Evolutionary conservation across 1,140 invertebrate species (phyloP).

Genomic region (Brachionus rubens): DNA sequence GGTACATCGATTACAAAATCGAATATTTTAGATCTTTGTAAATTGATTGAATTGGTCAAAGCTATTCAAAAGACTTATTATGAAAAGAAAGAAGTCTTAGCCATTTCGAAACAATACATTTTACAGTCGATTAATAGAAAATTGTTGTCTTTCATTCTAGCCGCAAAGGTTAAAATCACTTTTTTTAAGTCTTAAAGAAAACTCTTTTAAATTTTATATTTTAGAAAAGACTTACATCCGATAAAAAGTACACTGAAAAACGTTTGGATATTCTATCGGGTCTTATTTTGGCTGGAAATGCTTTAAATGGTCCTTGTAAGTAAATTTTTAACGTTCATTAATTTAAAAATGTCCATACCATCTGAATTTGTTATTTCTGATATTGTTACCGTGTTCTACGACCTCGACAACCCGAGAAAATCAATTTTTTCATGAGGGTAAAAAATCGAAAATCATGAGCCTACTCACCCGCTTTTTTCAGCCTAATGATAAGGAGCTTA

Average conservation of each 20-base stretch:
- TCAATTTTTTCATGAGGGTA: no score
- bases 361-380: no score
- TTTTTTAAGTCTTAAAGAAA: neutral
- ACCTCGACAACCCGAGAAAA: no score
- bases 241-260: conserved; percentile 67
- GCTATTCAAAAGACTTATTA: conserved; percentile 68
- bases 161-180: conserved; percentile 63
- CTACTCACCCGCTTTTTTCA: no score
- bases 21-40: conserved; percentile 72
- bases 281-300: conserved; percentile 70
- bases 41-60: conserved; percentile 75
- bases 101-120: conserved; percentile 67
- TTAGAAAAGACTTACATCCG: conserved; percentile 62
- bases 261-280: conserved; percentile 70
- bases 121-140: conserved; percentile 70
- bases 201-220: conserved; percentile 45
- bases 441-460: no score
- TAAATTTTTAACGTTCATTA: neutral
- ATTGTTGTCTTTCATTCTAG: conserved; percentile 65
- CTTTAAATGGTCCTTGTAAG: conserved; percentile 66
- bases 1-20: conserved; percentile 74
- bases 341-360: neutral
- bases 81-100: conserved; percentile 64
- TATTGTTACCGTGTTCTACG: no score
- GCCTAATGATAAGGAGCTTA: no score